Evolutionary conservation across 2,888 invertebrate genomes (phyloP).

Genomic region (Cataglyphis altisquamis): DNA sequence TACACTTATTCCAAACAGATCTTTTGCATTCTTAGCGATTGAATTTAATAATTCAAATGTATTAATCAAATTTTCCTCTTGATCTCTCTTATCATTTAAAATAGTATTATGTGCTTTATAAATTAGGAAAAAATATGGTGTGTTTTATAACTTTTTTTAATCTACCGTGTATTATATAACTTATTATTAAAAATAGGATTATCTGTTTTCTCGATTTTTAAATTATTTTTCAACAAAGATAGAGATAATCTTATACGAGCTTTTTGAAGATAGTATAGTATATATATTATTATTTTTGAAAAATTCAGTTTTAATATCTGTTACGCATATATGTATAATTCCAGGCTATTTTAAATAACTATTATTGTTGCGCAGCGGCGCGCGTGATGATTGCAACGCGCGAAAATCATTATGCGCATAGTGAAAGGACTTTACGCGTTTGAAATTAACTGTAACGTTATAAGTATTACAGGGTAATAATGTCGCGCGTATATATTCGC

Average conservation of each 20-base stretch:
- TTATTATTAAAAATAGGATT: background rate
- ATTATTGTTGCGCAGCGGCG: conserved; percentile 47
- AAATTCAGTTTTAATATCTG: background rate
- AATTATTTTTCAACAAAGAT: background rate
- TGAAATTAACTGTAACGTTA: conserved; percentile 51
- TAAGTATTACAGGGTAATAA: conserved; percentile 49
- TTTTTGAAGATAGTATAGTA: background rate
- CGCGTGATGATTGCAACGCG: conserved; percentile 43
- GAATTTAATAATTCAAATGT: conserved; percentile 4
- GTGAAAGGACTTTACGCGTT: conserved; percentile 55
- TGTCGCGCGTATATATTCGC: conserved; percentile 3
- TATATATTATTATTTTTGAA: background rate
- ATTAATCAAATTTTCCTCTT: background rate
- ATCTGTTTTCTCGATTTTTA: background rate
- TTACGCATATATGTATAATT: background rate
- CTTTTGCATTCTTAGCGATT: background rate
- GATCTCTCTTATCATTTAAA: background rate
- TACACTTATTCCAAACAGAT: background rate
- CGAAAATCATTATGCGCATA: conserved; percentile 30
- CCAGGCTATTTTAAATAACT: background rate
- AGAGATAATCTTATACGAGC: background rate
- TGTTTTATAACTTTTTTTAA: background rate
- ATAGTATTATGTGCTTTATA: background rate
- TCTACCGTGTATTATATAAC: background rate
- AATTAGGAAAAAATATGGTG: background rate